A percentile compares a stretch with the other conserved stretches of the same genome.
Conservation (phyloP, 2,888 invertebrate species). For the Drosophila fulvimacula region DNA sequence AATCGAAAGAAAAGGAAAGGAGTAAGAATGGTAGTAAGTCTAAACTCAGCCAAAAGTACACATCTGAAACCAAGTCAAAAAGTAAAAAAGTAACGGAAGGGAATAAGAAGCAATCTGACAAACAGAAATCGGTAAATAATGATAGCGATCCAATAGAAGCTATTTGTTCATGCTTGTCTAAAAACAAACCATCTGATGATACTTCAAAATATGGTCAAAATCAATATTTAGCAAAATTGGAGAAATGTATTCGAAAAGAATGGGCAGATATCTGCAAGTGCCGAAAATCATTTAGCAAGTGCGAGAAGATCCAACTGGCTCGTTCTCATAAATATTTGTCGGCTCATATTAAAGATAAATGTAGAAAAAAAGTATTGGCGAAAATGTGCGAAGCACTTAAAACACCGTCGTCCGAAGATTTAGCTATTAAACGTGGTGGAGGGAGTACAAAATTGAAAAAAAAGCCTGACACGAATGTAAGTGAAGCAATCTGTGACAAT, state of each 20-base stretch:
- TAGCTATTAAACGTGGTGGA: too few relatives aligned
- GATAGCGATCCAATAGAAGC: background rate
- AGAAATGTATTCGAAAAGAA: slow-evolving; percentile 31
- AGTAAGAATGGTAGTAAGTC: background rate
- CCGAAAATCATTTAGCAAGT: background rate
- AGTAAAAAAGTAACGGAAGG: background rate
- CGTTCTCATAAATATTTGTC: slow-evolving; percentile 11
- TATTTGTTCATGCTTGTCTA: slow-evolving; percentile 4
- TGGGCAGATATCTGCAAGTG: slow-evolving; percentile 22
- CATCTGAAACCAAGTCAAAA: background rate
- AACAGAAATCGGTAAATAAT: background rate
- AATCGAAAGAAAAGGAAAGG: background rate
- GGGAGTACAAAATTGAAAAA: too few relatives aligned
- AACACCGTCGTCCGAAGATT: background rate
- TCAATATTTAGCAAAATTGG: slow-evolving; percentile 1
- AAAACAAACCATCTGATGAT: background rate
- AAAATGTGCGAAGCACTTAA: slow-evolving; percentile 10
- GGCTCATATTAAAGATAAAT: slow-evolving; percentile 5
- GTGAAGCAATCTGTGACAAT: background rate
- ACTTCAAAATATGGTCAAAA: background rate
- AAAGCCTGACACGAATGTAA: accelerated
- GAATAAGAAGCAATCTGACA: background rate
- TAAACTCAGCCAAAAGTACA: background rate
- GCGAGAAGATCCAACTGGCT: slow-evolving; percentile 9
- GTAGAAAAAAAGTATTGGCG: slow-evolving; percentile 19